Percentiles rank a stretch among this genome's conserved stretches.
Evolutionary conservation across 2,113 vertebrate species (phyloP).

Genomic region (Micronycteris hirsuta): DNA sequence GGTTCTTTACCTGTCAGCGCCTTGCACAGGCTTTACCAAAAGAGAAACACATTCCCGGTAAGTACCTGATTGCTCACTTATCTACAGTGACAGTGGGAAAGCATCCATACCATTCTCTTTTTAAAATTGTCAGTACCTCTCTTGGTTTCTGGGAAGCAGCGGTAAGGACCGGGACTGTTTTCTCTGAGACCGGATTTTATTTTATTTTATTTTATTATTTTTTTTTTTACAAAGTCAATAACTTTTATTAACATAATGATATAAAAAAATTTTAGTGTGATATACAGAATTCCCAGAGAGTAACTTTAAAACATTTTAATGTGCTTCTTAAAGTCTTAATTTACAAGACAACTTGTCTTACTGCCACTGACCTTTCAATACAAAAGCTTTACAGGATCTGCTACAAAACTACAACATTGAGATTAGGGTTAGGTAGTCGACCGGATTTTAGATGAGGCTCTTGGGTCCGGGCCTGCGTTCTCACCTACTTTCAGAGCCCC

Average conservation of each 20-base stretch:
- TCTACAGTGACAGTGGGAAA: neutral
- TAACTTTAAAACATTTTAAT: no score
- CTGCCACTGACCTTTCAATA: no score
- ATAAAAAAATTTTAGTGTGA: no score
- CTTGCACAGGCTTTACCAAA: neutral
- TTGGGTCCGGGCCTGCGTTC: neutral
- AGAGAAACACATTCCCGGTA: neutral
- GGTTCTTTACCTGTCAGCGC: neutral
- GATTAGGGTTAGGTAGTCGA: no score
- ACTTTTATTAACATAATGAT: no score
- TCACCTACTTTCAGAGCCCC: neutral
- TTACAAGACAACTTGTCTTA: no score
- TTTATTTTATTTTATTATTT: no score
- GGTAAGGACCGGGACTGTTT: neutral
- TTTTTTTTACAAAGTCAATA: no score
- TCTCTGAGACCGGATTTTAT: neutral
- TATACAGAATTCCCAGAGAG: no score
- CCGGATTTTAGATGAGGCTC: neutral
- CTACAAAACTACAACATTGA: no score
- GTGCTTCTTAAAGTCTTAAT: no score
- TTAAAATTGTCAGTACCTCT: neutral
- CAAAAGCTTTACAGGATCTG: no score
- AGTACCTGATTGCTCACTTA: neutral
- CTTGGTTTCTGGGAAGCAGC: neutral
- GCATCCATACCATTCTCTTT: neutral